Evolutionary conservation across 1,140 invertebrate genomes (phyloP).

Genomic region (Melitaea cinxia): DNA sequence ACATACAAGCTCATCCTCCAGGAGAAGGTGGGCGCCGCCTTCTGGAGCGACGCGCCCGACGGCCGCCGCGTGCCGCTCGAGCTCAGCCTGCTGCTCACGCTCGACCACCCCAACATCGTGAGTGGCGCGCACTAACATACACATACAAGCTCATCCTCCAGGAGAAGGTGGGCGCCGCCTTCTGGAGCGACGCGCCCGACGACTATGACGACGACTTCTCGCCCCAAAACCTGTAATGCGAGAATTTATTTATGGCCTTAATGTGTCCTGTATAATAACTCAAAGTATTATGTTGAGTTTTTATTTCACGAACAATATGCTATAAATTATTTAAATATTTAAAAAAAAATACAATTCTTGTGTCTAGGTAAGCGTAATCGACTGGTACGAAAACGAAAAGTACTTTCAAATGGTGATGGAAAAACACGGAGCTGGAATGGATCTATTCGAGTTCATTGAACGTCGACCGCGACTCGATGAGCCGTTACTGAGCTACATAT

Average conservation of each 20-base stretch:
- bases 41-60: slow-evolving; percentile 84
- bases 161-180: slow-evolving; percentile 86
- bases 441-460: slow-evolving; percentile 91
- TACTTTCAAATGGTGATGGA: slow-evolving; percentile 91
- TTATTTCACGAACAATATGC: too few relatives aligned
- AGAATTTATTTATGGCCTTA: too few relatives aligned
- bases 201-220: slow-evolving; percentile 72
- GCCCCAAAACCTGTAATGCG: too few relatives aligned
- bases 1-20: slow-evolving; percentile 49
- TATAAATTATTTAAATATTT: too few relatives aligned
- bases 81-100: slow-evolving; percentile 84
- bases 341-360: too few relatives aligned
- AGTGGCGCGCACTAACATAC: too few relatives aligned
- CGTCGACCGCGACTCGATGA: slow-evolving; percentile 86
- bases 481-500: slow-evolving; percentile 87
- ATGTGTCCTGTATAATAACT: too few relatives aligned
- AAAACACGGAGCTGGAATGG: slow-evolving; percentile 90
- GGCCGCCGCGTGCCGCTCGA: slow-evolving; percentile 85
- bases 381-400: slow-evolving; percentile 88
- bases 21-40: slow-evolving; percentile 86
- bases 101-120: slow-evolving; percentile 89
- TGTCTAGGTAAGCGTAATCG: slow-evolving; percentile 83
- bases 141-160: slow-evolving; percentile 49
- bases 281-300: too few relatives aligned
- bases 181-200: slow-evolving; percentile 84